phyloP scores from a whole-genome alignment of 2,113 vertebrate species.

The Propithecus coquereli region DNA sequence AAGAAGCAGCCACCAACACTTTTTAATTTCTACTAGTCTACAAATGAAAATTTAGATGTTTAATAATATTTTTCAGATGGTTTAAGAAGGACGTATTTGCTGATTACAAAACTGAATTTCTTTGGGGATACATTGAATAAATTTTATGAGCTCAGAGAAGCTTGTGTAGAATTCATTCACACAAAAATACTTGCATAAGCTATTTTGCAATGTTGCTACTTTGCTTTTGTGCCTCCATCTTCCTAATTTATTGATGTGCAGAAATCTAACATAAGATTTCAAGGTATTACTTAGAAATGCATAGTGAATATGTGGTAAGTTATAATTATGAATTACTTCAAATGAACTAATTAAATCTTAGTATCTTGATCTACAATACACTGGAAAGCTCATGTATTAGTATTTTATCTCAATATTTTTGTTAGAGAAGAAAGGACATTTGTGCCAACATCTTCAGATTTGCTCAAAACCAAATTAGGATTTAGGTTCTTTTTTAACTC shows the following conservation, averaged over 20 bases:
- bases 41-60: conserved; percentile 26
- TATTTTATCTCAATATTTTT: conserved; percentile 37
- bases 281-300: background rate
- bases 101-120: conserved; percentile 25
- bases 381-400: background rate
- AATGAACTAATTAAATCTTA: conserved; percentile 13
- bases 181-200: background rate
- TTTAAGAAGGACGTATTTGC: background rate
- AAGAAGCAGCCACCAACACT: background rate
- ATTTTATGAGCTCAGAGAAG: background rate
- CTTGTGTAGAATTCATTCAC: background rate
- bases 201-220: background rate
- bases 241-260: background rate
- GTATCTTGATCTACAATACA: background rate
- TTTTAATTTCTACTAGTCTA: background rate
- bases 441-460: background rate
- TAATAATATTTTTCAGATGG: conserved; percentile 32
- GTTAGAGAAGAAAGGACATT: conserved; percentile 32
- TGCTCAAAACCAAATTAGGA: background rate
- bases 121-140: background rate
- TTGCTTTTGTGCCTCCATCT: background rate
- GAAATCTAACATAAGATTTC: background rate
- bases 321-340: conserved; percentile 24
- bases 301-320: background rate
- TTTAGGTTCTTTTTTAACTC: background rate